Evolutionary conservation across 1,140 invertebrate species (phyloP).

Genomic region (Planococcus citri): DNA sequence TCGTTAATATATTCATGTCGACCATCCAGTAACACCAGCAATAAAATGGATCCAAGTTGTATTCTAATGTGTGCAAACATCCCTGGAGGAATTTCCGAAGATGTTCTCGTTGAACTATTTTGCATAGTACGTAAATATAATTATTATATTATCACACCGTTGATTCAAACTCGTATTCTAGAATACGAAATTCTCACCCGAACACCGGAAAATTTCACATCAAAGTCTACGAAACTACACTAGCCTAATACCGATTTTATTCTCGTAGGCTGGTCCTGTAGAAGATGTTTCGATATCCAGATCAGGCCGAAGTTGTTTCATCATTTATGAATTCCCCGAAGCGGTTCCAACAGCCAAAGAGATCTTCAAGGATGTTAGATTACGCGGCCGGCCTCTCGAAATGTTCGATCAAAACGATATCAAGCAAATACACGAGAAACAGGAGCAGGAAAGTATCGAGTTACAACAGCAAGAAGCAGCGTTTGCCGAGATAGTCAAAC

Average conservation of each 20-base stretch:
- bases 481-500: not conserved
- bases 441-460: not conserved
- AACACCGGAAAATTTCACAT: not conserved
- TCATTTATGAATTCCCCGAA: not conserved
- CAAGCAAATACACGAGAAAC: not conserved
- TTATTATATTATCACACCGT: no score
- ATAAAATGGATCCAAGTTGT: not conserved
- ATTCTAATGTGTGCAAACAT: not conserved
- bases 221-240: not conserved
- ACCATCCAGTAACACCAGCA: no score
- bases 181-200: not conserved
- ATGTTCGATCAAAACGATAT: not conserved
- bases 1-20: no score
- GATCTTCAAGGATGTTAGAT: conserved; percentile 1
- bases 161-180: not conserved
- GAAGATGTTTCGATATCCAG: not conserved
- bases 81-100: not conserved
- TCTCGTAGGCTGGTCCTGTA: not conserved
- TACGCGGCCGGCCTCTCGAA: not conserved
- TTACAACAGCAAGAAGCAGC: not conserved
- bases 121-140: not conserved
- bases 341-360: not conserved
- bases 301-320: not conserved
- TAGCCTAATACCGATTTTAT: not conserved
- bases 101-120: not conserved